Base-by-base conservation (phyloP, 2,113 vertebrate genomes). In the Lichenostomus cassidix region DNA sequence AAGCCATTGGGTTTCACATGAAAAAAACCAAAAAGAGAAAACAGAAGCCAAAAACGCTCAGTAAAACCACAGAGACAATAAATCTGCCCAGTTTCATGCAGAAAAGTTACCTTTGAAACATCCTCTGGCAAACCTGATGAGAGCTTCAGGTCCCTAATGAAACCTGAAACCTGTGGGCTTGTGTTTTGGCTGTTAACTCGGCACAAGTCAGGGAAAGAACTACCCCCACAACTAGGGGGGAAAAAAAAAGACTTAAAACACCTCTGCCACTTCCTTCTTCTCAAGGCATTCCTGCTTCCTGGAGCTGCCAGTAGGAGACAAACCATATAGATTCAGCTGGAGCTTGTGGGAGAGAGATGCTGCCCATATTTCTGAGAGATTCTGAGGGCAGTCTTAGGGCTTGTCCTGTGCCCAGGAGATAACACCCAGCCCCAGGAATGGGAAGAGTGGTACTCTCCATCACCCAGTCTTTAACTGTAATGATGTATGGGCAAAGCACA, bases 31-130 rank as follows among this genome's bases (percentile, higher is more conserved):
- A 70, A 60, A 71, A 52, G 62, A 64, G 77, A 87, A 77, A 97
- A 94, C 96, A 95, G 96, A 94, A 96, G 96, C 89, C 86, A 92
- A 97, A 95, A 93, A 6, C 0, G 2, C 56, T 94, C 92, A 89
- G 44, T 91, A 97, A 97, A 95, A 92, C 89, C 95, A 84, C 68
- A 87, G 64, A 86, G 69, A 71, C 89, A 92, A 92, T 96, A 97
- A 97, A 97, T 97, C 96, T 95, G 29, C 39, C 49, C 56, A 35
- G 42, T 70, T 87, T 67, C 10, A 20, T 47, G 60, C 56, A 86
- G 86, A 89, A 93, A 89, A 87, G 73, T 69, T 92, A 94, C 86
- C 86, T 92, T 92, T 94, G 92, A 95, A 95, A 94, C 77, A 87
- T 93, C 73, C 52, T 90, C 86, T 84, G 80, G 79, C 83, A 89